Base-by-base conservation (phyloP, 2,113 vertebrate genomes). In the Catagonus wagneri region DNA sequence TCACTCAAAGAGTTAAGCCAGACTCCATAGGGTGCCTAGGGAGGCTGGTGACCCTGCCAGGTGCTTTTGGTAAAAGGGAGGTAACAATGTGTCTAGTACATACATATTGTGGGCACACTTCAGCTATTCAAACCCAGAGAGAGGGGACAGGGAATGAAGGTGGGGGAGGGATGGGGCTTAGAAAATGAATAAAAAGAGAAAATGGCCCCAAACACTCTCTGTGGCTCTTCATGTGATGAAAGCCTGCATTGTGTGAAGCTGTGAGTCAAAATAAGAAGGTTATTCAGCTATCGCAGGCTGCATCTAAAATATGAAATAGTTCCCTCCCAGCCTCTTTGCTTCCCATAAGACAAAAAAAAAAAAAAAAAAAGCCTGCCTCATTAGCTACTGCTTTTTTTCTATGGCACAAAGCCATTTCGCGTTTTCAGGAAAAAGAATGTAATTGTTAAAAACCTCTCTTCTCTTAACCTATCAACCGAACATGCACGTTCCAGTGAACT, bases 81-180 rank as follows among this genome's bases (percentile, higher is more conserved):
- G 71, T 80, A 71, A 96, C 97, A 96, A 96, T 89, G 34, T 36
- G n/a, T 69, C 92, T 52, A 83, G 78, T 52, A 25, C 63, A 6
- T 4, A 80, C 90, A 91, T 72, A 87, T 32, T 93, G 65, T 95
- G 92, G 89, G 95, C 93, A 93, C 97, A 92, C 95, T 96, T 78
- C 87, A 95, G 83, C 97, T 79, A 96, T 93, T 97, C 97, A 98
- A 50, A 61, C 34, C n/a, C 89, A 95, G 86, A 96, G 83, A 93
- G 94, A 96, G 90, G 78, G 75, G 96, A 79, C 0, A 19, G 80
- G 89, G 56, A 32, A 29, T 4, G 29, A 27, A 32, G 12, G 60
- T 1, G 16, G 75, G 80, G 39, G 56, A 87, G 54, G 27, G 68
- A 20, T 22, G 36, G n/a, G 29, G 75, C 66, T 97, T 83, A 89